A percentile compares a stretch with the other conserved stretches of the same genome.
Conservation (phyloP, 2,888 invertebrate species). For the Leistus spinibarbis region DNA sequence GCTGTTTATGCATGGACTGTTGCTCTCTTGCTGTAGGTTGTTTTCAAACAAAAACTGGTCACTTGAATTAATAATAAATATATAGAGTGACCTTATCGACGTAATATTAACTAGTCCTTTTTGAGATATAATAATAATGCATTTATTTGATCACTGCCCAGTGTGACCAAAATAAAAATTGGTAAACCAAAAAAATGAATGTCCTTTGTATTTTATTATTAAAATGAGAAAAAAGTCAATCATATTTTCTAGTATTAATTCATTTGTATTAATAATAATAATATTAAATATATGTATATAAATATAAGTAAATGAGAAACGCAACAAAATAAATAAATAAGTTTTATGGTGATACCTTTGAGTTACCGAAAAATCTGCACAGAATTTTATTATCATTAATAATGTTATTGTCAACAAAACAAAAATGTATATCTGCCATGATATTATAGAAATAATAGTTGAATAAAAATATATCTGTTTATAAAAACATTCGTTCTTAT, state of each 20-base stretch:
- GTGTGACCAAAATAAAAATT: conserved; percentile 35
- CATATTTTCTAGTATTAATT: conserved; percentile 39
- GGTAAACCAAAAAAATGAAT: conserved; percentile 4
- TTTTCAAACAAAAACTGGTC: neutral
- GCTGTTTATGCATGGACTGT: neutral
- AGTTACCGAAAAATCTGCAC: conserved; percentile 35
- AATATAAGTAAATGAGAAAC: conserved; percentile 27
- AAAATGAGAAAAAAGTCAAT: conserved; percentile 25
- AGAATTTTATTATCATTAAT: conserved; percentile 35
- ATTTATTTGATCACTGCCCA: conserved; percentile 38
- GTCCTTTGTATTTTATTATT: conserved; percentile 33
- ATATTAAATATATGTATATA: conserved; percentile 35
- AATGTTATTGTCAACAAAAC: conserved; percentile 31
- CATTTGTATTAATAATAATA: conserved; percentile 36
- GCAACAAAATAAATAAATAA: conserved; percentile 34
- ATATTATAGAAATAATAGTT: conserved; percentile 31
- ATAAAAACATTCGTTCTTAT: too few species aligned
- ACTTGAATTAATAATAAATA: neutral
- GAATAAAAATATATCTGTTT: conserved; percentile 38
- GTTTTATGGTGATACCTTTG: conserved; percentile 37
- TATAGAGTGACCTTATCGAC: too few species aligned
- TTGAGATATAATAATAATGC: conserved; percentile 4
- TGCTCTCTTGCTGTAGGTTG: neutral
- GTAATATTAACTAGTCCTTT: conserved; percentile 9
- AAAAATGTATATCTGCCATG: conserved; percentile 39